Conservation (phyloP, 2,888 invertebrate genomes). For the Kryphioiulus occultus region DNA sequence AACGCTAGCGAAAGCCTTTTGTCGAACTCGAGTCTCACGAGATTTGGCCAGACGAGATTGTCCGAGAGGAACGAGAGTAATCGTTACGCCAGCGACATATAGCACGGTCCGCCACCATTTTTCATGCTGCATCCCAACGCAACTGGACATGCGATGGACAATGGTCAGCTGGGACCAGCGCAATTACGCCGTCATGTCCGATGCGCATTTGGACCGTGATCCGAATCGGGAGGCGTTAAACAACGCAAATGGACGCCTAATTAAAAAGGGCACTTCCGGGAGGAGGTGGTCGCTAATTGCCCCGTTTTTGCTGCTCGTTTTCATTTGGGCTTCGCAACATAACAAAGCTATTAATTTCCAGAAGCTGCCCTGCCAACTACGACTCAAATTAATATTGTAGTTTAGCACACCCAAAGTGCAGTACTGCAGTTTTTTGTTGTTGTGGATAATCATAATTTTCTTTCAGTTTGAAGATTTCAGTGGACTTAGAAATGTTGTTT, state of each 20-base stretch:
- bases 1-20: background rate
- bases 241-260: background rate
- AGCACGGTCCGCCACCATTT: background rate
- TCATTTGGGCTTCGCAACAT: conserved; percentile 16
- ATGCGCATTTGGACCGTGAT: background rate
- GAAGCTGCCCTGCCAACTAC: background rate
- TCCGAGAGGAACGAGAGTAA: conserved; percentile 18
- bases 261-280: background rate
- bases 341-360: conserved; percentile 47
- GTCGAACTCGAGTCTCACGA: background rate
- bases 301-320: background rate
- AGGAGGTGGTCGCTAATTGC: background rate
- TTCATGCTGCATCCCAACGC: background rate
- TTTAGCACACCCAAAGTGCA: too few relatives aligned
- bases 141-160: background rate
- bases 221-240: conserved; percentile 26
- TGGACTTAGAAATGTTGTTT: too few relatives aligned
- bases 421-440: too few relatives aligned
- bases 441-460: too few relatives aligned
- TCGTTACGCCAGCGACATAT: background rate
- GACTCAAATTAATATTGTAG: conserved; percentile 8
- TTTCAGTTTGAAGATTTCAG: too few relatives aligned
- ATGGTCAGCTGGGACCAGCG: background rate
- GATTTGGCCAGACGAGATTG: background rate
- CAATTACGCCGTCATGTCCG: conserved; percentile 1